Percentiles rank a stretch among this genome's conserved stretches.
phyloP scores from a whole-genome alignment of 1,140 invertebrate species.

The Neelides sp. region DNA sequence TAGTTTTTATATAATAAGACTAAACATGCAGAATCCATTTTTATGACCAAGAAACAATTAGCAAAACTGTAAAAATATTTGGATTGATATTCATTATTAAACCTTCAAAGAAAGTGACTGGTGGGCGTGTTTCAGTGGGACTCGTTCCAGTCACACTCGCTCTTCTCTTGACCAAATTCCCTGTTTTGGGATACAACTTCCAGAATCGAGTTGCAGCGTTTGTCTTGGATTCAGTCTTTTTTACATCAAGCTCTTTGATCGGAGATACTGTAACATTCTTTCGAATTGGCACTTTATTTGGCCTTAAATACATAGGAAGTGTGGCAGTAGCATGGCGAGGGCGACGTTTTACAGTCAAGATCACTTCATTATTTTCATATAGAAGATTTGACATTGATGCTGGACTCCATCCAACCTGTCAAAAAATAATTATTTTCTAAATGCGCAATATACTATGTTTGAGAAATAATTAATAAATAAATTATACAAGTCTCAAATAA shows the following conservation, averaged over 20 bases:
- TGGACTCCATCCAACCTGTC: slow-evolving; percentile 22
- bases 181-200: slow-evolving; percentile 27
- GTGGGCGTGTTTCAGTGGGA: slow-evolving; percentile 18
- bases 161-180: slow-evolving; percentile 20
- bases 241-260: not conserved
- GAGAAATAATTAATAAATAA: not conserved
- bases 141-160: slow-evolving; percentile 24
- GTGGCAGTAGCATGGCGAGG: slow-evolving; percentile 21
- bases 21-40: too few species aligned
- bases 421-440: too few species aligned
- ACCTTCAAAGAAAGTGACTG: slow-evolving; percentile 19
- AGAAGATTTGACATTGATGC: slow-evolving; percentile 16
- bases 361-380: slow-evolving; percentile 28
- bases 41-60: too few species aligned
- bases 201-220: slow-evolving; percentile 24
- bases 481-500: not conserved
- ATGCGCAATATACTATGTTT: too few species aligned
- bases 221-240: not conserved
- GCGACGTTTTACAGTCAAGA: slow-evolving; percentile 25
- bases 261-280: slow-evolving; percentile 4
- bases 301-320: slow-evolving; percentile 25
- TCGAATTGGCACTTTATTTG: slow-evolving; percentile 17
- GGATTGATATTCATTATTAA: too few species aligned
- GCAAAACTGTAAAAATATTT: too few species aligned
- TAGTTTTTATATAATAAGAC: too few species aligned